These are phyloP conservation scores for Tyrannus savana DNA, from an alignment of 2,113 vertebrate species.

Conservation along the genomic window DNA sequence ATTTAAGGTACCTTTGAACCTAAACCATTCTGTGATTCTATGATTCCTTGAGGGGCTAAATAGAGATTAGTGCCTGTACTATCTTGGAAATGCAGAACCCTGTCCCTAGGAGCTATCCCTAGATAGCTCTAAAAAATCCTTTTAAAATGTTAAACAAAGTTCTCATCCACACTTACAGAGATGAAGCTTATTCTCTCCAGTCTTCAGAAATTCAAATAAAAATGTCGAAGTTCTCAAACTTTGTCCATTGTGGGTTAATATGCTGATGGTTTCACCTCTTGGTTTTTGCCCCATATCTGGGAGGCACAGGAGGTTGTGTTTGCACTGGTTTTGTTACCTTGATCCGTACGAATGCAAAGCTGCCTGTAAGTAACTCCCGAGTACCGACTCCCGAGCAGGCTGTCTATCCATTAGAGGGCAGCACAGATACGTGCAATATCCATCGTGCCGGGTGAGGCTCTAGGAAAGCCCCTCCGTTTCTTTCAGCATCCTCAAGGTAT, in stretches of 20 bases:
- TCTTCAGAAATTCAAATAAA: background rate
- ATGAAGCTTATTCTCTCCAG: background rate
- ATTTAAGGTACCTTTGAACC: background rate
- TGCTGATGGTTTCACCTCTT: fast-evolving
- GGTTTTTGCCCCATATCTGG: background rate
- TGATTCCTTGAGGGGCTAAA: background rate
- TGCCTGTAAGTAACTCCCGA: background rate
- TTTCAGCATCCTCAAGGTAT: background rate
- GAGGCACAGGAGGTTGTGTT: background rate
- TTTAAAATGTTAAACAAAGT: background rate
- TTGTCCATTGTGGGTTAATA: background rate
- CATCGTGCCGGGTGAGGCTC: background rate
- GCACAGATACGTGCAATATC: background rate
- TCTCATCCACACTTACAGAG: background rate
- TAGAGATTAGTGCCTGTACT: background rate
- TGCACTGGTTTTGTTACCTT: background rate
- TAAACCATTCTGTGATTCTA: background rate
- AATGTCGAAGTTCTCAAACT: background rate
- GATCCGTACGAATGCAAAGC: background rate
- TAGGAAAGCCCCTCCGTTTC: background rate
- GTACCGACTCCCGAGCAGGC: background rate
- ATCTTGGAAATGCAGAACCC: background rate
- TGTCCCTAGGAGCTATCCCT: background rate
- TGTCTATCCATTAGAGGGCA: constrained; percentile 70
- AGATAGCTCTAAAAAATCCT: background rate